Evolutionary conservation across 2,113 vertebrate genomes (phyloP), one percentile per base, ranked within the genome.

Genomic region (Maccullochella peelii): DNA sequence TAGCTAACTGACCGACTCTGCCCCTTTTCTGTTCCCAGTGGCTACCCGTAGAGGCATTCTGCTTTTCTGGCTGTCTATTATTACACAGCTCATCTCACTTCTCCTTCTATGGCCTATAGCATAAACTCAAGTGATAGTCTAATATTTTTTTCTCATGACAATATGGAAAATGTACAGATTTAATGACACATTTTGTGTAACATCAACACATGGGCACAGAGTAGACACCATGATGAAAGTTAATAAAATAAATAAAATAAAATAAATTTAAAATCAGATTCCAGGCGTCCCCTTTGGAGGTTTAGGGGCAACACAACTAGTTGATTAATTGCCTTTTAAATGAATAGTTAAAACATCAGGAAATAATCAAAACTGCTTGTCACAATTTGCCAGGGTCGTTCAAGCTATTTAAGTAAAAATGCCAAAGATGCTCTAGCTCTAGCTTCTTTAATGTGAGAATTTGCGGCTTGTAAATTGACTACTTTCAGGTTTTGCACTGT

Each of bases 41-140:
- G 67, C 67, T 55, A 8, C 42, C 42, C 30, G 25, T 42, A 54
- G 40, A 80, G 65, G 73, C 84, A 82, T 77, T 49, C 55, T 80
- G 76, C 44, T 82, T 79, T 82, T 61, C 77, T 79, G 80, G 63
- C 76, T n/a, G 70, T 82, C 85, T 91, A 89, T 93, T 91, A 86
- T 90, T 91, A 83, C 59, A 75, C 87, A 62, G 50, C 77, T 44
- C 77, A 33, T 67, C 59, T 83, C 57, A 38, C 27, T 38, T 86
- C 73, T 86, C 86, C 89, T 90, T 89, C 80, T 92, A 83, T 76
- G 73, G 87, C 23, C 40, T 55, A 79, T 42, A 73, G 73, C 6
- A 62, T 73, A 9, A 85, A 40, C 33, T 21, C 47, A n/a, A 69
- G 8, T 38, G 16, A 1, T 15, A 57, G 12, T 49, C 6, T 25